phyloP scores from a whole-genome alignment of 2,113 vertebrate species.

The Colinus virginianus region DNA sequence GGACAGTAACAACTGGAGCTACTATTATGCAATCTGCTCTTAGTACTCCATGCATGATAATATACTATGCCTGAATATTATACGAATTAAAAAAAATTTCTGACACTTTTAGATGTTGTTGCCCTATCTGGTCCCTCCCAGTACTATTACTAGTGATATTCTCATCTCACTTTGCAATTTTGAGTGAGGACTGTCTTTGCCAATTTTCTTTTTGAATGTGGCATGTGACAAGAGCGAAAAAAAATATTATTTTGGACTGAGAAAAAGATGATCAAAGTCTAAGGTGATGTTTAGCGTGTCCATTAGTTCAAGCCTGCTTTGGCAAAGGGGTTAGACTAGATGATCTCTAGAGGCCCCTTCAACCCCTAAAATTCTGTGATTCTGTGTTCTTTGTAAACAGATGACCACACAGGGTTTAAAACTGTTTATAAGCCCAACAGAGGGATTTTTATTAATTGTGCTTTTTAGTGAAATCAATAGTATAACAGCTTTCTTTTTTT shows the following conservation, averaged over 20 bases:
- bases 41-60: not conserved
- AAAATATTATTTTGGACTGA: not conserved
- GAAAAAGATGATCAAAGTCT: not conserved
- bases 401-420: not conserved
- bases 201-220: not conserved
- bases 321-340: too few species aligned
- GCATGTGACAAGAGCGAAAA: not conserved
- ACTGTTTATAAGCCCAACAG: not conserved
- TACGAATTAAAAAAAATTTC: not conserved
- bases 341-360: too few species aligned
- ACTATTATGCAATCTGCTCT: not conserved
- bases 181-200: not conserved
- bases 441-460: not conserved
- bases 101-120: not conserved
- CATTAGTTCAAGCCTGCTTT: not conserved
- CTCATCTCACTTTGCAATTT: not conserved
- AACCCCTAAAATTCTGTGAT: too few species aligned
- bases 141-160: not conserved
- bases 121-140: not conserved
- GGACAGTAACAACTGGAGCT: not conserved
- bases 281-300: not conserved
- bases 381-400: not conserved
- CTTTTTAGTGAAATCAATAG: not conserved
- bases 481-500: not conserved
- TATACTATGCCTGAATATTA: too few species aligned